Base-by-base conservation (phyloP, 2,888 invertebrate genomes). In the Ephialtes manifestator region DNA sequence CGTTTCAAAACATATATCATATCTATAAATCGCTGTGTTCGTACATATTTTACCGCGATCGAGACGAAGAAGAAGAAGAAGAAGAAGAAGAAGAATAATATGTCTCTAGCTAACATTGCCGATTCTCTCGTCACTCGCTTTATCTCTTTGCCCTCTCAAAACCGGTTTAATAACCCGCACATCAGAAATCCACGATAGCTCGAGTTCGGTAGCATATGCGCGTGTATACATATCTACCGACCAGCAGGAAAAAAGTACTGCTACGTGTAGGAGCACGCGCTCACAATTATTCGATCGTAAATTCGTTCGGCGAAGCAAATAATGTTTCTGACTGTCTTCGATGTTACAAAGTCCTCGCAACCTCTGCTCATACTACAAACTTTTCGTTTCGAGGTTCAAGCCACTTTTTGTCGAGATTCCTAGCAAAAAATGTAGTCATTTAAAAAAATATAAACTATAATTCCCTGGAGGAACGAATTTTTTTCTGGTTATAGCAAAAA, bases 251-350 rank as follows among this genome's bases (percentile, higher is more conserved):
- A 78, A 70, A 77, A 20, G 75, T 72, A 24, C 13, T 58, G 53
- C 58, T 43, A 31, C 28, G 75, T 76, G 79, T 80, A 80, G 71
- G 65, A 83, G 77, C 80, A 74, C 80, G 79, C 81, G 84, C 75
- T 86, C 87, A 89, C 88, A 88, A 89, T 89, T 90, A 90, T 89
- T 87, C 88, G 86, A 86, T 88, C 88, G 87, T 89, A 89, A 90
- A 89, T 89, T 88, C 82, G 81, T 85, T 72, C 85, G 80, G 83
- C 86, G 86, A 85, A 87, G 86, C 28, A 46, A 78, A 68, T 48
- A 48, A 31, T 70, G 35, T 28, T 28, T 13, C 28, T 58, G 10
- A 2, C 58, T 58, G 24, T 28, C 24, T 28, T 28, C 24, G 24
- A 39, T 48, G 31, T 48, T 48, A 48, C 43, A 63, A 28, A 75